Base-by-base conservation (phyloP, 2,888 invertebrate genomes). In the Hypena proboscidalis region DNA sequence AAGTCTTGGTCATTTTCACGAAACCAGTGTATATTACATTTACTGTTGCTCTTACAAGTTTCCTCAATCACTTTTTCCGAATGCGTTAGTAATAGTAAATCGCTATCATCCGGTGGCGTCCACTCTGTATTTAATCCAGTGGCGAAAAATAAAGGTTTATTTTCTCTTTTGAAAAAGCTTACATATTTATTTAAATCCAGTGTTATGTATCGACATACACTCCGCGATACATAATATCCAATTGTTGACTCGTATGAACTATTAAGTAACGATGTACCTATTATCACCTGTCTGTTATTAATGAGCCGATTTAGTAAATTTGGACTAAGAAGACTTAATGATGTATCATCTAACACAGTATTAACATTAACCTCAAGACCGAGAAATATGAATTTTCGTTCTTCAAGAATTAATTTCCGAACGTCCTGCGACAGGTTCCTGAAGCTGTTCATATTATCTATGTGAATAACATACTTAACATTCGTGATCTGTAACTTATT, bases 1-100 rank as follows among this genome's bases (percentile, higher is more conserved):
- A 32, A 11, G 9, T 15, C 4, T 6, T 7, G 3, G n/a, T 30
- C 14, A 21, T 3, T 9, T 13, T 15, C 17, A 6, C n/a, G 15
- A 37, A 58, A 58, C 58, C 58, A 58, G 37, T 58, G 58, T 6
- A 58, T 30, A 36, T 47, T 58, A 9, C 21, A 11, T 25, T 7
- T 3, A 20, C 41, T 13, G 1, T 17, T 29, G 3, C 2, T 36
- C 1, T 21, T 25, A 4, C 27, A 27, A 31, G 13, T 41, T 3
- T 30, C 9, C 9, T 6, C 17, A 27, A 46, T 61, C 6, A 35
- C 19, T 13, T 38, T 15, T 20, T 37, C 21, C 3, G 38, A 35
- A 9, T 62, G 41, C 26, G 61, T 34, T 13, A 51, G 21, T 20
- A 58, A 7, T 30, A 47, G 11, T 1, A 58, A 37, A 19, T 58